A percentile compares a stretch with the other conserved stretches of the same genome.
Conservation (phyloP, 1,140 invertebrate genomes). For the Asobara japonica region DNA sequence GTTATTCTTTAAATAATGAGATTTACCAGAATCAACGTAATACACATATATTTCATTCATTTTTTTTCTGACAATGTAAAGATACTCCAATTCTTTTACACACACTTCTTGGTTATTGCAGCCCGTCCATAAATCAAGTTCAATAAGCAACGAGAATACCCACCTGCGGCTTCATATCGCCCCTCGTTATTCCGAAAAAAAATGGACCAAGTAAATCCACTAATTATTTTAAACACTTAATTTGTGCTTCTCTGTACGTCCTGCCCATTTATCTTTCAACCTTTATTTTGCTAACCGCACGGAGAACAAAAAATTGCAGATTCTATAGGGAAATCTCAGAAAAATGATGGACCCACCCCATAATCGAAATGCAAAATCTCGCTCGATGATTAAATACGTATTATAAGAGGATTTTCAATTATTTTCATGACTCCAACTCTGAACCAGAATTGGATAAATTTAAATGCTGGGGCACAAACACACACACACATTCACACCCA, state of each 20-base stretch:
- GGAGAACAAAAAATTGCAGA: background rate
- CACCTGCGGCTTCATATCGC: conserved; percentile 5
- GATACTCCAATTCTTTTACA: background rate
- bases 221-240: conserved; percentile 57
- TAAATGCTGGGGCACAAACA: too few species aligned
- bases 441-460: too few species aligned
- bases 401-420: too few species aligned
- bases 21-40: too few species aligned
- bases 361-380: too few species aligned
- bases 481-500: too few species aligned
- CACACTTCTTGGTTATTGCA: background rate
- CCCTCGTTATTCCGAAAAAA: conserved; percentile 5
- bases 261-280: background rate
- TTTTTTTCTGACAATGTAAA: background rate
- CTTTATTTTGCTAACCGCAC: background rate
- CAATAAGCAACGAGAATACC: background rate
- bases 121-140: background rate
- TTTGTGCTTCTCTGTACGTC: conserved; percentile 40
- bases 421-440: too few species aligned
- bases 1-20: too few species aligned
- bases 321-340: too few species aligned
- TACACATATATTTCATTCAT: background rate
- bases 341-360: too few species aligned
- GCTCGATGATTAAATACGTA: too few species aligned
- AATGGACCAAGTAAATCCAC: conserved; percentile 29